Conservation (phyloP, 2,113 vertebrate genomes). For the Centropristis striata region DNA sequence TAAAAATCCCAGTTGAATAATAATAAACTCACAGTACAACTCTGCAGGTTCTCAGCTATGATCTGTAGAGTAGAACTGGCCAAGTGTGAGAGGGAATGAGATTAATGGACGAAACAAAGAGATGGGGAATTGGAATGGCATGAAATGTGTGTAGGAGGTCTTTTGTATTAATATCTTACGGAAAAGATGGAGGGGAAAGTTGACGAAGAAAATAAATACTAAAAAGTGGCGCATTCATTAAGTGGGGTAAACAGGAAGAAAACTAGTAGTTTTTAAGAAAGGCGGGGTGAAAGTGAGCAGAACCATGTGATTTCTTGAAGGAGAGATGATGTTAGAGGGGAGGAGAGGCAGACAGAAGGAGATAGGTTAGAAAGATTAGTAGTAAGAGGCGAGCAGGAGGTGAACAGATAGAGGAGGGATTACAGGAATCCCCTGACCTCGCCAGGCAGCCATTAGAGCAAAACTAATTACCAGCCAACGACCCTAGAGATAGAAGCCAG, state of each 20-base stretch:
- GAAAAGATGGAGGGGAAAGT: neutral
- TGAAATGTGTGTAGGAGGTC: conserved; percentile 43
- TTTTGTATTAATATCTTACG: conserved; percentile 22
- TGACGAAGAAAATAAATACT: neutral
- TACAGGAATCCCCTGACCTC: conserved; percentile 84
- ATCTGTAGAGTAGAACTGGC: conserved; percentile 35
- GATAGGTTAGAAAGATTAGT: conserved; percentile 83
- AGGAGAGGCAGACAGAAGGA: conserved; percentile 61
- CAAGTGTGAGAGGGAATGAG: conserved; percentile 21
- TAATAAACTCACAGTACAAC: conserved; percentile 57
- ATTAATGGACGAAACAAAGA: conserved; percentile 32
- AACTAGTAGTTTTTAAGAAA: neutral
- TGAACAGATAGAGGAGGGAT: conserved; percentile 82
- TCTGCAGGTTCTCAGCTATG: conserved; percentile 54
- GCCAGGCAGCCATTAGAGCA: conserved; percentile 80
- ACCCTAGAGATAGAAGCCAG: conserved; percentile 76
- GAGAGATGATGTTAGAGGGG: conserved; percentile 55
- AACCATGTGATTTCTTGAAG: conserved; percentile 58
- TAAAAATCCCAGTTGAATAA: conserved; percentile 71
- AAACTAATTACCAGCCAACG: conserved; percentile 84
- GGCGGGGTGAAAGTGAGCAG: conserved; percentile 20
- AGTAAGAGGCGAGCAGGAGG: conserved; percentile 78
- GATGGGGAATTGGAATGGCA: conserved; percentile 7
- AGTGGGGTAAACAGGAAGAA: neutral
- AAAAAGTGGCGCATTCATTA: conserved; percentile 5